Percentiles rank a stretch among this genome's conserved stretches.
phyloP scores from a whole-genome alignment of 1,140 invertebrate species.

The Drosophila melanica region DNA sequence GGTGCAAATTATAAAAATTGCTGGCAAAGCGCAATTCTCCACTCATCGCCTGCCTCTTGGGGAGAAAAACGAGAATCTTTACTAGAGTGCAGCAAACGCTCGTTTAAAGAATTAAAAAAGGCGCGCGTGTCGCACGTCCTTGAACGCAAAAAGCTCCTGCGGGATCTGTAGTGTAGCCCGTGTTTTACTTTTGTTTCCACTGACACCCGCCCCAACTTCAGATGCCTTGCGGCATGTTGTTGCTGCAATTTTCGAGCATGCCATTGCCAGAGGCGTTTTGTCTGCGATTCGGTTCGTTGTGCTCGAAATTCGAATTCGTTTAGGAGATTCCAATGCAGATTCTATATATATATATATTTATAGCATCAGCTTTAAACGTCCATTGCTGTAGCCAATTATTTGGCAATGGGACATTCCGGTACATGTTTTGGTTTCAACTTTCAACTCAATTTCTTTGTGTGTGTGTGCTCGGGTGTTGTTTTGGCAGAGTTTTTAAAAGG shows the following conservation, averaged over 20 bases:
- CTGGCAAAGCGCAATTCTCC: slow-evolving; percentile 73
- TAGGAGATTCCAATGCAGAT: slow-evolving; percentile 47
- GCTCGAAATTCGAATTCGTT: slow-evolving; percentile 33
- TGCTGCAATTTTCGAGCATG: slow-evolving; percentile 63
- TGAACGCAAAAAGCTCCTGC: slow-evolving; percentile 43
- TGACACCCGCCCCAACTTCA: background rate
- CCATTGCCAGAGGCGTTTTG: slow-evolving; percentile 16
- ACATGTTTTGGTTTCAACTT: slow-evolving; percentile 31
- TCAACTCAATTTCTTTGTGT: slow-evolving; percentile 13
- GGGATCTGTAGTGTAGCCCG: slow-evolving; percentile 33
- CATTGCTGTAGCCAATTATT: slow-evolving; percentile 50
- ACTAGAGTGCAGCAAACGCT: slow-evolving; percentile 37
- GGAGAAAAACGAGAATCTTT: slow-evolving; percentile 45
- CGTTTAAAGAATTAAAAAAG: slow-evolving; percentile 36
- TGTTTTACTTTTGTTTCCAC: slow-evolving; percentile 6
- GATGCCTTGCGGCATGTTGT: background rate
- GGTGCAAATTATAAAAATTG: slow-evolving; percentile 80
- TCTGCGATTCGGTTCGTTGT: slow-evolving; percentile 57
- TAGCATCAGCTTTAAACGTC: slow-evolving; percentile 1
- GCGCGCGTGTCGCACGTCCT: slow-evolving; percentile 42
- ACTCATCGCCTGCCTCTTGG: slow-evolving; percentile 61
- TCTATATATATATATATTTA: slow-evolving; percentile 8
- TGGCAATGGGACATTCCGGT: slow-evolving; percentile 36
- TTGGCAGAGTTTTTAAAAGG: slow-evolving; percentile 4
- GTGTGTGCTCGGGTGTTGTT: no score